Evolutionary conservation across 2,797 vertebrate species (phyloP).

Genomic region (Otolemur crassicaudatus): DNA sequence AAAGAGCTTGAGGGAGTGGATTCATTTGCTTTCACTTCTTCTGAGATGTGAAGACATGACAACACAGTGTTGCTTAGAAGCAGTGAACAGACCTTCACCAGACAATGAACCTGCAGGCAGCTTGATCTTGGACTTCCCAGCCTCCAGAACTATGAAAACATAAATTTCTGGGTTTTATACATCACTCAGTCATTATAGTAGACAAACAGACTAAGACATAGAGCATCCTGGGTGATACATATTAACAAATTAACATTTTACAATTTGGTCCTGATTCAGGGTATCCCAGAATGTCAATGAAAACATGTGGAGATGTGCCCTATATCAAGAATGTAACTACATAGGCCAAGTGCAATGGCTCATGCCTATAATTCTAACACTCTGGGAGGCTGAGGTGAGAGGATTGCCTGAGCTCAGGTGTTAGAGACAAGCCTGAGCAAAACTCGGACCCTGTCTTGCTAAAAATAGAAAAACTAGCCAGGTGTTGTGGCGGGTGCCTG

Average conservation of each 20-base stretch:
- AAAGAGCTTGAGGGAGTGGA: too few relatives aligned
- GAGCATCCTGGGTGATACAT: background rate
- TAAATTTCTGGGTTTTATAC: background rate
- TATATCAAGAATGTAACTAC: background rate
- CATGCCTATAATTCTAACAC: too few relatives aligned
- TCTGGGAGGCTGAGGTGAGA: too few relatives aligned
- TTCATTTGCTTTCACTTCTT: background rate
- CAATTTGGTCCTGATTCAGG: background rate
- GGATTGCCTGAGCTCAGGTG: too few relatives aligned
- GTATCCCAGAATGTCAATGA: background rate
- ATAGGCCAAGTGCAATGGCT: too few relatives aligned
- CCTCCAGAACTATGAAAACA: background rate
- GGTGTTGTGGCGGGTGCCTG: too few relatives aligned
- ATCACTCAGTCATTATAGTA: background rate
- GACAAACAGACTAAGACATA: background rate
- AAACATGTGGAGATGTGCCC: background rate
- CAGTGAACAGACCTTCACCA: background rate
- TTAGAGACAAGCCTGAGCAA: too few relatives aligned
- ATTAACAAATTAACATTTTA: background rate
- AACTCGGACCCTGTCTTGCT: too few relatives aligned
- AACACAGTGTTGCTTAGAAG: background rate
- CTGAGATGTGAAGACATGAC: background rate
- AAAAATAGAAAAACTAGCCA: too few relatives aligned
- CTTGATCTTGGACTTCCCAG: background rate
- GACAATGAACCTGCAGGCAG: background rate